phyloP scores from a whole-genome alignment of 2,797 vertebrate genomes.

The Scomberomorus guttatus region DNA sequence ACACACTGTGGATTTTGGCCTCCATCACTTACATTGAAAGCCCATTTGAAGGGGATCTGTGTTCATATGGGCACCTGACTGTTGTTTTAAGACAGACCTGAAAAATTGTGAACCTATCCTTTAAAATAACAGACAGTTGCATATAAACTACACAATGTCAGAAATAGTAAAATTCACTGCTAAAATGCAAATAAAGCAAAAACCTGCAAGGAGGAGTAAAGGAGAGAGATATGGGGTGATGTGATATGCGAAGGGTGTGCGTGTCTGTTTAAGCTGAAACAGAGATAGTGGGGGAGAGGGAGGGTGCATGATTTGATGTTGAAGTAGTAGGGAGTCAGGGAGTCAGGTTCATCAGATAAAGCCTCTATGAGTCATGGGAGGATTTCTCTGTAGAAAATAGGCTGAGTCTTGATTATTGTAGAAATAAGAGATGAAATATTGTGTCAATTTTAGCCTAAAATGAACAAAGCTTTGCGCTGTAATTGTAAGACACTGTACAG shows the following conservation, averaged over 20 bases:
- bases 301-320: slow-evolving; percentile 42
- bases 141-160: no score
- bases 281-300: slow-evolving; percentile 29
- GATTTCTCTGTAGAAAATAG: slow-evolving; percentile 41
- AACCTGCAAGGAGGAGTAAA: background rate
- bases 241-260: background rate
- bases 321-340: slow-evolving; percentile 40
- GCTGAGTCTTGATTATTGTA: slow-evolving; percentile 16
- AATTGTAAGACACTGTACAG: no score
- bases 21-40: no score
- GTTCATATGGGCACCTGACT: no score
- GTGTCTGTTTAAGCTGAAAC: slow-evolving; percentile 34
- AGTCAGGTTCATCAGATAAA: slow-evolving; percentile 49
- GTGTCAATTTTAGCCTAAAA: background rate
- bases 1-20: no score
- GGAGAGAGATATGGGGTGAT: no score
- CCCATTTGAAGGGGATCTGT: no score
- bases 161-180: no score
- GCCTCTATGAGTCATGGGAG: slow-evolving; percentile 51
- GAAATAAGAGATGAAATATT: background rate
- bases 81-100: no score
- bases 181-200: background rate
- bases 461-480: background rate
- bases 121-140: no score
- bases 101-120: no score